Evolutionary conservation across 2,113 vertebrate genomes (phyloP).

Genomic region (Dryoscopus gambensis): DNA sequence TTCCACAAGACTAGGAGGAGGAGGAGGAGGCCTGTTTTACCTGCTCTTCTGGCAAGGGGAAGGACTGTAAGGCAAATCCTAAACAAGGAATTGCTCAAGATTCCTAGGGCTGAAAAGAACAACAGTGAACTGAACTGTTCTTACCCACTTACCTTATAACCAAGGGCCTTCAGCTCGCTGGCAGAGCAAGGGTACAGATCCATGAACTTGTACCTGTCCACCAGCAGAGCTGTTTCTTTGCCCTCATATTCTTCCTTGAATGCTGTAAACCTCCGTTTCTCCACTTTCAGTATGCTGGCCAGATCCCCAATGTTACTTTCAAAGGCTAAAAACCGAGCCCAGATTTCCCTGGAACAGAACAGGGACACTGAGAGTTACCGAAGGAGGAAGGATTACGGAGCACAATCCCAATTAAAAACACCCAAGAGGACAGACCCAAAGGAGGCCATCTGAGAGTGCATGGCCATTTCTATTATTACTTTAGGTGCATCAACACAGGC

Average conservation of each 20-base stretch:
- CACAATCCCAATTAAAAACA: background rate
- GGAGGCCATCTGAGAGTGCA: background rate
- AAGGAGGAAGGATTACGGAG: background rate
- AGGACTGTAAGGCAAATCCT: background rate
- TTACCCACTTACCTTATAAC: slow-evolving; percentile 86
- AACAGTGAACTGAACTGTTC: background rate
- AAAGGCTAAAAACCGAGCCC: slow-evolving; percentile 96
- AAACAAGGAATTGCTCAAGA: background rate
- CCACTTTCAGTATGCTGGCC: slow-evolving; percentile 97
- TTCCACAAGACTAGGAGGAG: background rate
- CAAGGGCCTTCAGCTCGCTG: slow-evolving; percentile 95
- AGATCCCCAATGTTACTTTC: slow-evolving; percentile 98
- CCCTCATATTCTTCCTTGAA: slow-evolving; percentile 98
- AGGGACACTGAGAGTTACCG: background rate
- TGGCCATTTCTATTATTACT: background rate
- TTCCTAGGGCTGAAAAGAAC: background rate
- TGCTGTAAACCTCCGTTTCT: slow-evolving; percentile 91
- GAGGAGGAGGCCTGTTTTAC: background rate
- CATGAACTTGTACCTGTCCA: slow-evolving; percentile 99
- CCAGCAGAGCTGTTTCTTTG: slow-evolving; percentile 95
- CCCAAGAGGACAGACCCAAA: background rate
- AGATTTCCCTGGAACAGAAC: slow-evolving; percentile 86
- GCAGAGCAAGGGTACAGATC: slow-evolving; percentile 95
- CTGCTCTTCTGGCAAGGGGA: background rate
- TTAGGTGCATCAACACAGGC: background rate